Percentiles rank a stretch among this genome's conserved stretches.
Conservation (phyloP, 2,113 vertebrate genomes). For the Anhinga anhinga region DNA sequence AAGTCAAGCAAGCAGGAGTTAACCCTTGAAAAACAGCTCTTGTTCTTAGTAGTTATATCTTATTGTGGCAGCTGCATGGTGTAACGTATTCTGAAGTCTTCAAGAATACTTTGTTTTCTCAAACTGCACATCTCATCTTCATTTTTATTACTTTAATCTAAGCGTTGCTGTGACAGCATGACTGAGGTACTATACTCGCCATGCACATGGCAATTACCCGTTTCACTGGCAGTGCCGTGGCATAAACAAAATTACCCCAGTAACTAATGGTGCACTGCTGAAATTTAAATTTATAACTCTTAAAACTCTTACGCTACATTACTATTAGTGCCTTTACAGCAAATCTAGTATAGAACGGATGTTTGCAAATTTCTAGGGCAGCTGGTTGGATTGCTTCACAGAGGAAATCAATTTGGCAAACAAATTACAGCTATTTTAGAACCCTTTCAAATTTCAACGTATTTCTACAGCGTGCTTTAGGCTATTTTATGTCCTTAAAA, state of each 20-base stretch:
- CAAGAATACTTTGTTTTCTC: background rate
- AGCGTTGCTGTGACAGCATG: background rate
- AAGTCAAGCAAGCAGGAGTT: background rate
- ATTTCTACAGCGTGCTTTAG: background rate
- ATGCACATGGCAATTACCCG: background rate
- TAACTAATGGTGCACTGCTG: background rate
- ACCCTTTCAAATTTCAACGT: background rate
- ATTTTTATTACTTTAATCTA: background rate
- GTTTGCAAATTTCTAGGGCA: background rate
- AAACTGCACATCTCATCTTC: background rate
- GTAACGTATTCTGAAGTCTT: background rate
- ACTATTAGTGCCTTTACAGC: background rate
- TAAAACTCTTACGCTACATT: background rate
- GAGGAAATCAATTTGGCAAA: background rate
- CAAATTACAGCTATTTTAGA: conserved; percentile 21
- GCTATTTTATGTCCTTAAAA: background rate
- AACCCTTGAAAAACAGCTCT: background rate
- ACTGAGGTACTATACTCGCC: background rate
- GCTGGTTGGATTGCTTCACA: background rate
- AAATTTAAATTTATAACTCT: background rate
- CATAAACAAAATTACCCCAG: background rate
- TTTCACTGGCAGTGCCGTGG: background rate
- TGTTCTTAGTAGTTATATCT: background rate
- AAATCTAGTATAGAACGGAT: background rate
- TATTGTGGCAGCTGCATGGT: background rate